phyloP scores from a whole-genome alignment of 2,797 vertebrate species.

The Pteronotus mesoamericanus region DNA sequence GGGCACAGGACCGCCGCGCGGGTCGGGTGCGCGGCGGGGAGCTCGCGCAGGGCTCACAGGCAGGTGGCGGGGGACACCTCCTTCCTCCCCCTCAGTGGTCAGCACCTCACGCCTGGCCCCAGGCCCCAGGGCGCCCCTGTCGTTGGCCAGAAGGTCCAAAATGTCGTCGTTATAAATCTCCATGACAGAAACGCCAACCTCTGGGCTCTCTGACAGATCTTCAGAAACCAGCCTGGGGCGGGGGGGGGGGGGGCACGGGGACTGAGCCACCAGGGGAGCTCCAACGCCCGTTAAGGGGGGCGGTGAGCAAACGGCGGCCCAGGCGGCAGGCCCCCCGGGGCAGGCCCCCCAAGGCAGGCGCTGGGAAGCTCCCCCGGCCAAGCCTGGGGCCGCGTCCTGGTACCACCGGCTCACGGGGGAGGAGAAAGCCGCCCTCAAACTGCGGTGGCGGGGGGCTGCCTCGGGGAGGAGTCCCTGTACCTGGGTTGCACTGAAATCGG shows the following conservation, averaged over 20 bases:
- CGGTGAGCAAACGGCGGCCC: not conserved
- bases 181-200: constrained; percentile 86
- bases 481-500: not conserved
- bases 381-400: no score
- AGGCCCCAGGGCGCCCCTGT: constrained; percentile 70
- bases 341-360: no score
- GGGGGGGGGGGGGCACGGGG: not conserved
- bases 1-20: accelerated
- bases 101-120: constrained; percentile 82
- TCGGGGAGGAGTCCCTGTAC: no score
- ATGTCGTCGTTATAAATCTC: constrained; percentile 91
- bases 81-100: constrained; percentile 82
- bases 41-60: constrained; percentile 78
- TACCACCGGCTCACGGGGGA: no score
- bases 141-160: constrained; percentile 89
- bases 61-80: constrained; percentile 81
- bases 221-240: constrained; percentile 86
- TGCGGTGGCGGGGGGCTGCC: no score
- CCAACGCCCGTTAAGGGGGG: accelerated
- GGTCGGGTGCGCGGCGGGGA: no score
- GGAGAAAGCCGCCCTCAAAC: no score
- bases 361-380: not conserved
- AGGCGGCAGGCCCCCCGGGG: no score
- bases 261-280: accelerated
- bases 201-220: constrained; percentile 81